A percentile compares a stretch with the other conserved stretches of the same genome.
Conservation (phyloP, 2,797 vertebrate genomes). For the Threskiornis aethiopicus region DNA sequence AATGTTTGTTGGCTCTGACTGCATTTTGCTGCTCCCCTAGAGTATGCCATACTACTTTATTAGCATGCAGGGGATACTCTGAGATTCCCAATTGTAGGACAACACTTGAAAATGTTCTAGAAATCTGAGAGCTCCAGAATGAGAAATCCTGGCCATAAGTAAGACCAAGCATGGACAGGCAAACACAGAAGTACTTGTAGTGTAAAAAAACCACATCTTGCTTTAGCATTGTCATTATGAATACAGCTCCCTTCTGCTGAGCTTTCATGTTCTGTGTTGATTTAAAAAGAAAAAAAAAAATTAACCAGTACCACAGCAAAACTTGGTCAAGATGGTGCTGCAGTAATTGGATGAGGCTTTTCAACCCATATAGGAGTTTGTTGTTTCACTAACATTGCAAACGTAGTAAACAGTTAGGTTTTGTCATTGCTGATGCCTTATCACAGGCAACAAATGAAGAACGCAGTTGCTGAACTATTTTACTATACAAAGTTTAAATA, state of each 20-base stretch:
- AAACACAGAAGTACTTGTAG: background rate
- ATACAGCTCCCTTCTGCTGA: background rate
- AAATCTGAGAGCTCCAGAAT: background rate
- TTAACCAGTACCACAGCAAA: background rate
- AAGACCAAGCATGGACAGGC: background rate
- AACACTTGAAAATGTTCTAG: background rate
- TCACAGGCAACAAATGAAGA: background rate
- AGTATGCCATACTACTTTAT: background rate
- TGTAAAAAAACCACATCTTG: background rate
- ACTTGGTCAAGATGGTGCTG: background rate
- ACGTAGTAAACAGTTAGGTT: background rate
- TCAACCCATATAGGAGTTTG: background rate
- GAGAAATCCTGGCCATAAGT: background rate
- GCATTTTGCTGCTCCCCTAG: background rate
- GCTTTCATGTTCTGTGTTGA: background rate
- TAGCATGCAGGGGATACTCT: background rate
- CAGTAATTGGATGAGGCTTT: background rate
- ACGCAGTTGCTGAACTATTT: background rate
- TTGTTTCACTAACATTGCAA: background rate
- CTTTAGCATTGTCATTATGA: background rate
- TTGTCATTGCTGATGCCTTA: background rate
- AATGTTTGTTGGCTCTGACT: slow-evolving; percentile 18
- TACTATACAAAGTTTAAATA: background rate
- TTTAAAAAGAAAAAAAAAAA: background rate
- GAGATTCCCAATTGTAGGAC: background rate